phyloP scores from a whole-genome alignment of 2,888 invertebrate species.

The Lasioglossum leucozonium region DNA sequence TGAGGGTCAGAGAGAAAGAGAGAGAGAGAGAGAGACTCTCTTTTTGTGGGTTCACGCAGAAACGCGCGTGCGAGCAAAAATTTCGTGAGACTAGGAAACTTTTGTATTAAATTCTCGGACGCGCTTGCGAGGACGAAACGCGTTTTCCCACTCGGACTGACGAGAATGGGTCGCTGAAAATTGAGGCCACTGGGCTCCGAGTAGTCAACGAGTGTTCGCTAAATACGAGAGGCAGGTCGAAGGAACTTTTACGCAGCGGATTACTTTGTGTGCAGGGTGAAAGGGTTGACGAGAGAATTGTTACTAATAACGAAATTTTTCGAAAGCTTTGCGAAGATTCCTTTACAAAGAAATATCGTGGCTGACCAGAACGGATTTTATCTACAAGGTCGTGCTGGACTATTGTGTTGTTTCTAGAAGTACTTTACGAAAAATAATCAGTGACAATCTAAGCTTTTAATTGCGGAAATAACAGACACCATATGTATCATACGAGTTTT shows the following conservation, averaged over 20 bases:
- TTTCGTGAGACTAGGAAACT: conserved; percentile 10
- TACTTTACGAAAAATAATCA: neutral
- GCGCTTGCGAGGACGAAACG: conserved; percentile 1
- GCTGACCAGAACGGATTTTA: neutral
- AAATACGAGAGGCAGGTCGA: conserved; percentile 36
- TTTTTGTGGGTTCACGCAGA: neutral
- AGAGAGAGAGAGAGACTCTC: too few relatives aligned
- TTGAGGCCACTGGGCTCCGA: conserved; percentile 34
- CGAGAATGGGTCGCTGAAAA: conserved; percentile 33
- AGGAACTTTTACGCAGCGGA: conserved; percentile 9
- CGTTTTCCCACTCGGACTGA: conserved; percentile 31
- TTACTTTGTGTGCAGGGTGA: neutral
- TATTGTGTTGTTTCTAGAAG: neutral
- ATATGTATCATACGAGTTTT: neutral
- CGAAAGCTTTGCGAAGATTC: neutral
- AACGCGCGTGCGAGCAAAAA: neutral
- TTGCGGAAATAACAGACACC: neutral
- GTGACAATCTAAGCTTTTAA: neutral
- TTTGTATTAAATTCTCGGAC: conserved; percentile 47
- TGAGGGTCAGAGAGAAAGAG: neutral
- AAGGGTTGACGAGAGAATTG: neutral
- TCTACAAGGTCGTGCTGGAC: neutral
- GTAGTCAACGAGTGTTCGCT: conserved; percentile 36
- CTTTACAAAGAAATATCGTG: neutral
- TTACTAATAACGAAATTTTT: neutral